phyloP scores from a whole-genome alignment of 2,888 invertebrate species.

The Pseudococcus longispinus region DNA sequence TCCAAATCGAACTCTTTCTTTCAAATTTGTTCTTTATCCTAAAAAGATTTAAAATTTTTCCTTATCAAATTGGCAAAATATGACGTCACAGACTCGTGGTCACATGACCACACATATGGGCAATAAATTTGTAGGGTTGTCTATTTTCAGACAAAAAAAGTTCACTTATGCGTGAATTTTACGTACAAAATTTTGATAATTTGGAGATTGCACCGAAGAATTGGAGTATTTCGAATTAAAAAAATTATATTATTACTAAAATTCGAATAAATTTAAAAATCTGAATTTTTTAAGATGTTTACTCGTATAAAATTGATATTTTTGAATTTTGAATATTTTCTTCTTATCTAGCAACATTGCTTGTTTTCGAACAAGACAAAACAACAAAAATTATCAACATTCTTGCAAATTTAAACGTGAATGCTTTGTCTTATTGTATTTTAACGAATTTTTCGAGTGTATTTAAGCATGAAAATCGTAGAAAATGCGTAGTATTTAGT shows the following conservation, averaged over 20 bases:
- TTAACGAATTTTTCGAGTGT: neutral
- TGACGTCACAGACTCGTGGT: neutral
- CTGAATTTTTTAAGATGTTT: too few species aligned
- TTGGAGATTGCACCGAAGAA: too few species aligned
- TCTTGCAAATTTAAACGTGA: neutral
- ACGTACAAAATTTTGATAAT: too few species aligned
- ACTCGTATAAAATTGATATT: too few species aligned
- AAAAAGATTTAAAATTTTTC: neutral
- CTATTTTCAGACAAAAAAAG: slow-evolving; percentile 4
- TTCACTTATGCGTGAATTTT: neutral
- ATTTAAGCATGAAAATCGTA: neutral
- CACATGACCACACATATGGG: neutral
- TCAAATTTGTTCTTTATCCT: neutral
- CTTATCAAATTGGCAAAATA: neutral
- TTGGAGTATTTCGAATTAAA: too few species aligned
- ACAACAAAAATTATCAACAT: neutral
- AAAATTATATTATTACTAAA: too few species aligned
- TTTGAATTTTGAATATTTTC: neutral
- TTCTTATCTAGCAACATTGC: neutral
- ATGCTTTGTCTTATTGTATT: neutral
- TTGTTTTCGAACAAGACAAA: neutral
- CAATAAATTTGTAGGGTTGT: neutral
- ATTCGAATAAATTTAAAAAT: too few species aligned
- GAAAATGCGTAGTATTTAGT: neutral
- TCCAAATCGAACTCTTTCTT: neutral